Evolutionary conservation across 30 jellyfish, hydroid and myxozoan genomes (phyloP), one percentile per base, ranked within the genome.

Genomic region (Nemopilema nomurai): DNA sequence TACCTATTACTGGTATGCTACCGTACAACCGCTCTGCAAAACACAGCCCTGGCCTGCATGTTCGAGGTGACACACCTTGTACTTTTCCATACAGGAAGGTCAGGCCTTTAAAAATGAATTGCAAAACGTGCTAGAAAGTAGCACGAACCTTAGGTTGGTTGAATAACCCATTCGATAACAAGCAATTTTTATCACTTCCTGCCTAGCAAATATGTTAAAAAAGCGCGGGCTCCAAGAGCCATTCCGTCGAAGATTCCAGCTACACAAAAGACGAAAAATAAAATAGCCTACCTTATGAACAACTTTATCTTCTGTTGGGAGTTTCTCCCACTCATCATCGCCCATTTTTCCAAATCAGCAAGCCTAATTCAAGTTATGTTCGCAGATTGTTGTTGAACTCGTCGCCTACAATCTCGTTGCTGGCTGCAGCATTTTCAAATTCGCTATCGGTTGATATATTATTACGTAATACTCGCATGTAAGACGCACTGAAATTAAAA

Each of bases 251-350:
- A 63, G 0, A 62, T 22, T 23, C 50, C 29, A 51, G 50, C 53
- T 29, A 28, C 6, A 25, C 6, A 71, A 22, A 51, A 23, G 23
- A 16, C 17, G 64, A 3, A 7, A 22, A 7, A 31, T 1, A 33
- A 63, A 19, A 80, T 28, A 63, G 7, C 76, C 50, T 76, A 92
- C 98, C 92, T 92, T 92, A 73, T 92, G 98, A 25, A 70, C 92
- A 32, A 92, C 97, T 87, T 92, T 92, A 74, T 92, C 98, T 79
- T 87, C 96, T 9, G 87, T 87, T 65, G 96, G 89, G 31, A 92
- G 92, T 65, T 88, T 88, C 73, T 85, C 91, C 98, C 98, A 92
- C 62, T 92, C 98, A 63, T 92, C 97, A 24, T 92, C 98, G 22
- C 92, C 98, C 94, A 85, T 85, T 7, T 74, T 76, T 22, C 50